Evolutionary conservation across 1,140 invertebrate species (phyloP).

Genomic region (Musca vetustissima): DNA sequence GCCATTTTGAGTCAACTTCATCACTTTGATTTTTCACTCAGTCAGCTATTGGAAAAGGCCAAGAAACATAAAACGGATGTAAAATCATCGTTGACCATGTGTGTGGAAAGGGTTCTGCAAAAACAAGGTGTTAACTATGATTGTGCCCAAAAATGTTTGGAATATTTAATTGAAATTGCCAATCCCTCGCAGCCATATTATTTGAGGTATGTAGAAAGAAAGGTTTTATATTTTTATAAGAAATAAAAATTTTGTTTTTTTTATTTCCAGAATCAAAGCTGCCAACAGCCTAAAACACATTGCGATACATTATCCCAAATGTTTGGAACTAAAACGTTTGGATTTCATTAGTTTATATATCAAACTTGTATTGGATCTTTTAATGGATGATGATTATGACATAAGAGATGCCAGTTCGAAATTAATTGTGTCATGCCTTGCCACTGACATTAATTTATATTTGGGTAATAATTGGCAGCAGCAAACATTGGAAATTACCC

Average conservation of each 20-base stretch:
- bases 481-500: neutral
- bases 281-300: constrained; percentile 25
- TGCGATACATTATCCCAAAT: constrained; percentile 24
- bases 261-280: constrained; percentile 29
- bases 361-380: constrained; percentile 37
- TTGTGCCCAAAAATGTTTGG: constrained; percentile 23
- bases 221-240: neutral
- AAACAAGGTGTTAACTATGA: constrained; percentile 26
- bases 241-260: constrained; percentile 7
- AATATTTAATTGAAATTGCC: constrained; percentile 30
- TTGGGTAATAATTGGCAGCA: constrained; percentile 3
- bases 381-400: constrained; percentile 45
- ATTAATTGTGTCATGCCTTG: constrained; percentile 29
- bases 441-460: constrained; percentile 17
- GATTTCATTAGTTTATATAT: constrained; percentile 33
- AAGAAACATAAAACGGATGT: constrained; percentile 25
- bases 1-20: constrained; percentile 28
- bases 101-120: constrained; percentile 25
- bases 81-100: constrained; percentile 27
- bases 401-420: constrained; percentile 38
- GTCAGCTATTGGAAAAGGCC: constrained; percentile 21
- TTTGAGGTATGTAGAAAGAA: constrained; percentile 27
- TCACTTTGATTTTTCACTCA: constrained; percentile 28
- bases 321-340: constrained; percentile 24
- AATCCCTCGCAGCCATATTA: constrained; percentile 29